A percentile compares a stretch with the other conserved stretches of the same genome.
phyloP scores from a whole-genome alignment of 2,797 vertebrate species.

The Intellagama lesueurii region DNA sequence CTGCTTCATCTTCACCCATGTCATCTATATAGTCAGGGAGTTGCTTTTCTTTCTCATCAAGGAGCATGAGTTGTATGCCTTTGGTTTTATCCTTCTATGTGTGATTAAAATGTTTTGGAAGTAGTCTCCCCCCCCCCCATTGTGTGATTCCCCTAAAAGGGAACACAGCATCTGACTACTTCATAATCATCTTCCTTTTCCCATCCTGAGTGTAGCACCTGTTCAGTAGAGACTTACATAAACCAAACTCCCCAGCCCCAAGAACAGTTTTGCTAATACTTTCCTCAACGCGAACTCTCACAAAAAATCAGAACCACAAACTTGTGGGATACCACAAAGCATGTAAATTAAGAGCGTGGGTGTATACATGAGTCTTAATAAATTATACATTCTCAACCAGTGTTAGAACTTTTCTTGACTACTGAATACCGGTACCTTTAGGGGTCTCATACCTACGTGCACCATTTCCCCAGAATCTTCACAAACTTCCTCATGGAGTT shows the following conservation, averaged over 20 bases:
- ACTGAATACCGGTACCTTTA: background rate
- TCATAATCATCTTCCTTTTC: background rate
- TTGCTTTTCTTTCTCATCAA: slow-evolving; percentile 67
- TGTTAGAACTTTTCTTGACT: background rate
- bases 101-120: slow-evolving; percentile 69
- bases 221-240: background rate
- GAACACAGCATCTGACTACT: background rate
- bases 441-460: no score
- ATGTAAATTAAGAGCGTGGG: background rate
- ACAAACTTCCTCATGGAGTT: background rate
- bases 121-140: slow-evolving; percentile 24
- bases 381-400: background rate
- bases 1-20: slow-evolving; percentile 64
- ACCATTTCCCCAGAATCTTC: background rate
- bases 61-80: slow-evolving; percentile 68
- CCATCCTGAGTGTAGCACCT: background rate
- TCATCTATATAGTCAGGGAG: slow-evolving; percentile 67
- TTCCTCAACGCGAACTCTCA: background rate
- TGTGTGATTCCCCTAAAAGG: background rate
- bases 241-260: background rate
- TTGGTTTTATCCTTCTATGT: slow-evolving; percentile 56
- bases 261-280: background rate
- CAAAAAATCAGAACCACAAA: background rate
- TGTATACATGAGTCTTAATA: slow-evolving; percentile 18
- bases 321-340: slow-evolving; percentile 8